These are phyloP conservation scores for Drosophila paramelanica DNA, from an alignment of 2,888 invertebrate species.

Conservation along the genomic window DNA sequence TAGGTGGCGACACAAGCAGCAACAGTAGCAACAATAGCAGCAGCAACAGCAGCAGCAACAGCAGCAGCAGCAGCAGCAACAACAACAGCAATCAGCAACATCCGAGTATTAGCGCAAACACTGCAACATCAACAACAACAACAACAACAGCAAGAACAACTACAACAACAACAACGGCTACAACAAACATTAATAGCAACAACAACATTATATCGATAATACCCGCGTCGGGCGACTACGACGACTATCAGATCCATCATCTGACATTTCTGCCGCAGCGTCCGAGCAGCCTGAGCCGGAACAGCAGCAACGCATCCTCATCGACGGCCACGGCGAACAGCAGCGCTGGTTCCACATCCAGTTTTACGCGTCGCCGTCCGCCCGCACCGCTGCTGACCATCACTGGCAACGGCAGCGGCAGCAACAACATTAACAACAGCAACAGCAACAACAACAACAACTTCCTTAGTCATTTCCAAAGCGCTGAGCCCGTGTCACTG, in stretches of 20 bases:
- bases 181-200: constrained; percentile 50
- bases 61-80: constrained; percentile 34
- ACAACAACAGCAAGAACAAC: constrained; percentile 37
- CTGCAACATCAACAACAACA: constrained; percentile 46
- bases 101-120: constrained; percentile 66
- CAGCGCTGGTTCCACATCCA: constrained; percentile 78
- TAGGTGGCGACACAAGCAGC: constrained; percentile 65
- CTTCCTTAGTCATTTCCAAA: constrained; percentile 84
- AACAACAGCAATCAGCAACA: constrained; percentile 61
- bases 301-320: constrained; percentile 82
- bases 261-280: constrained; percentile 81
- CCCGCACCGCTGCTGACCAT: constrained; percentile 68
- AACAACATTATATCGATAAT: constrained; percentile 69
- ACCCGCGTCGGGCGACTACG: constrained; percentile 67
- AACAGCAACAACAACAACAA: constrained; percentile 52
- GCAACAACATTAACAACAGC: constrained; percentile 33
- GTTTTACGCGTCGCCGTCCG: constrained; percentile 84
- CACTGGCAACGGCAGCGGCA: constrained; percentile 52
- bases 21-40: constrained; percentile 32
- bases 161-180: constrained; percentile 12
- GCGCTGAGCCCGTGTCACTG: constrained; percentile 80
- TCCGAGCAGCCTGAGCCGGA: constrained; percentile 80
- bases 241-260: constrained; percentile 83
- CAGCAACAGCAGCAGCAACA: constrained; percentile 48
- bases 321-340: constrained; percentile 79